A percentile compares a stretch with the other conserved stretches of the same genome.
Conservation (phyloP, 2,113 vertebrate genomes). For the Athene cunicularia region DNA sequence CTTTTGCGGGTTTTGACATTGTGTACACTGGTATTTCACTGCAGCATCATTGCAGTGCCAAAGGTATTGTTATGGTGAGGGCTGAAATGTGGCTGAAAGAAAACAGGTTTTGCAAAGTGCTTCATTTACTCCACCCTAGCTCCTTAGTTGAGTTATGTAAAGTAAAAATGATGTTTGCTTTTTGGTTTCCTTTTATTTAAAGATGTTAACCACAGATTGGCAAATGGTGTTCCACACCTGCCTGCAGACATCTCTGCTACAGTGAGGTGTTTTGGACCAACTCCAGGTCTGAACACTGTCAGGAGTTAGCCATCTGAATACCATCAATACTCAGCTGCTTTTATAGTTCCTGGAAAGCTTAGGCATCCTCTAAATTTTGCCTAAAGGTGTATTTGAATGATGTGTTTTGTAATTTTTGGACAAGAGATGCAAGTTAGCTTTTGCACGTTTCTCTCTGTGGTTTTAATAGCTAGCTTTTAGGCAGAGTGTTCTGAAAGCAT, state of each 20-base stretch:
- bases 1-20: neutral
- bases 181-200: slow-evolving; percentile 42
- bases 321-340: slow-evolving; percentile 11
- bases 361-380: slow-evolving; percentile 8
- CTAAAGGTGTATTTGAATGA: slow-evolving; percentile 22
- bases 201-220: slow-evolving; percentile 6
- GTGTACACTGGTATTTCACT: neutral
- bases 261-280: neutral
- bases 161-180: neutral
- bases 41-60: neutral
- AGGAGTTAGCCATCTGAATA: slow-evolving; percentile 7
- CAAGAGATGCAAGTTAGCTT: neutral
- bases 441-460: neutral
- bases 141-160: neutral
- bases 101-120: neutral
- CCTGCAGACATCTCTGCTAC: neutral
- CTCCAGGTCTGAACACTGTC: neutral
- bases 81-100: slow-evolving; percentile 10
- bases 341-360: slow-evolving; percentile 40
- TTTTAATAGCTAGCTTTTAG: neutral
- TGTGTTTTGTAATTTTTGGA: slow-evolving; percentile 45
- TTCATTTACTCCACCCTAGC: neutral
- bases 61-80: neutral
- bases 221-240: neutral
- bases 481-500: neutral